Evolutionary conservation across 2,888 invertebrate genomes (phyloP).

Genomic region (Antheraea yamamai): DNA sequence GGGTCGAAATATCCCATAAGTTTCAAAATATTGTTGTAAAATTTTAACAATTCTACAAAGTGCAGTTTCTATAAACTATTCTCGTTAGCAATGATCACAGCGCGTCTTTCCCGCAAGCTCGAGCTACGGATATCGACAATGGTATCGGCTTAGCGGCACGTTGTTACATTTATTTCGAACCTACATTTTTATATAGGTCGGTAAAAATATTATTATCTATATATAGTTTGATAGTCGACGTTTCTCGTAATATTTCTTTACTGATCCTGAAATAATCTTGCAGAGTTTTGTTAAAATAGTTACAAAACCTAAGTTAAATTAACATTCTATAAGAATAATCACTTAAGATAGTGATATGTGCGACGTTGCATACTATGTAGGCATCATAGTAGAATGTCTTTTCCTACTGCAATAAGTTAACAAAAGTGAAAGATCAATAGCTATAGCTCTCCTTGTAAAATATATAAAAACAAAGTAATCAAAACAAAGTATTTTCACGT

Average conservation of each 20-base stretch:
- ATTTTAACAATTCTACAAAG: conserved; percentile 3
- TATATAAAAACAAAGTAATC: neutral
- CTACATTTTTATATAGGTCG: neutral
- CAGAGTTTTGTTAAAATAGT: neutral
- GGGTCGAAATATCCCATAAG: neutral
- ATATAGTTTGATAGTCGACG: neutral
- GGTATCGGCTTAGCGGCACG: neutral
- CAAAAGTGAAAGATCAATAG: neutral
- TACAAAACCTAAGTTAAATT: neutral
- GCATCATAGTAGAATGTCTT: neutral
- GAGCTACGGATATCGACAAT: neutral
- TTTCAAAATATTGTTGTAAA: conserved; percentile 1
- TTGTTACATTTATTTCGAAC: neutral
- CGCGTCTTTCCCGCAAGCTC: neutral
- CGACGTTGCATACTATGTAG: neutral
- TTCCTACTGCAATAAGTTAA: neutral
- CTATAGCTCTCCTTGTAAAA: no score
- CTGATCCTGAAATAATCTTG: neutral
- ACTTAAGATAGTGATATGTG: neutral
- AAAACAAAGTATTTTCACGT: neutral
- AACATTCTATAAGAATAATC: neutral
- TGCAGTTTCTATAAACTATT: conserved; percentile 6
- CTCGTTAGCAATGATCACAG: conserved; percentile 1
- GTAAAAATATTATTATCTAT: neutral
- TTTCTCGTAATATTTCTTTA: neutral